phyloP scores from a whole-genome alignment of 2,888 invertebrate genomes.

The Tryphoninae sp. region DNA sequence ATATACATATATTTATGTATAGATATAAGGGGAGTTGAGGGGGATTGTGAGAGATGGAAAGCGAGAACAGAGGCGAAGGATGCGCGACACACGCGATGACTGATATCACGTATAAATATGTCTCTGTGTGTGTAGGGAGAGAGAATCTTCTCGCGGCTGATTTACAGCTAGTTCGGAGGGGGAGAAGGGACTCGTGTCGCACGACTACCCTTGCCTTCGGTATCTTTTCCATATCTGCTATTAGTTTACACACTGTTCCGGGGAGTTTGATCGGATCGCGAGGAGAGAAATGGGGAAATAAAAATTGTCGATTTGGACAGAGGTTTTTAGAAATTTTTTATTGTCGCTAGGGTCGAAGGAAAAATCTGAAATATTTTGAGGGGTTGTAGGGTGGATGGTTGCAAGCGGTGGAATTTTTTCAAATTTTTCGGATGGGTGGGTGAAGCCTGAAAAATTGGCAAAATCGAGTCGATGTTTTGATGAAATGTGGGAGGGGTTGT shows the following conservation, averaged over 20 bases:
- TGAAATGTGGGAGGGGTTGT: too few relatives aligned
- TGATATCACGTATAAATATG: conserved; percentile 56
- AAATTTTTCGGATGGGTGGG: too few relatives aligned
- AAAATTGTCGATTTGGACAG: too few relatives aligned
- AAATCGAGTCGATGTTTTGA: too few relatives aligned
- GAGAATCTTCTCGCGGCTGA: conserved; percentile 70
- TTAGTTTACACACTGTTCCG: conserved; percentile 15
- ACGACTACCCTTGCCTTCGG: conserved; percentile 60
- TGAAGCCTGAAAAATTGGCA: too few relatives aligned
- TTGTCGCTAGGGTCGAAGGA: too few relatives aligned
- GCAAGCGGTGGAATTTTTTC: too few relatives aligned
- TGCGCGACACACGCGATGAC: conserved; percentile 63
- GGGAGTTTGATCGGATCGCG: neutral
- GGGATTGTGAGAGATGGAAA: conserved; percentile 54
- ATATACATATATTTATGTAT: conserved; percentile 29
- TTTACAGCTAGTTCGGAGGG: conserved; percentile 74
- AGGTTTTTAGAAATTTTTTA: too few relatives aligned
- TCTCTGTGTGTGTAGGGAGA: conserved; percentile 13
- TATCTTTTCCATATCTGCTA: conserved; percentile 34
- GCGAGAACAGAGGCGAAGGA: conserved; percentile 50
- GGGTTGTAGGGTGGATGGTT: too few relatives aligned
- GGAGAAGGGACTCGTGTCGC: conserved; percentile 59
- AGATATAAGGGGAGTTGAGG: conserved; percentile 41
- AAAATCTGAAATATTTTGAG: too few relatives aligned
- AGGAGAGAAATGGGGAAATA: too few relatives aligned